Evolutionary conservation across 2,888 invertebrate genomes (phyloP), one percentile per base, ranked within the genome.

Genomic region (Drosophila paranaensis): DNA sequence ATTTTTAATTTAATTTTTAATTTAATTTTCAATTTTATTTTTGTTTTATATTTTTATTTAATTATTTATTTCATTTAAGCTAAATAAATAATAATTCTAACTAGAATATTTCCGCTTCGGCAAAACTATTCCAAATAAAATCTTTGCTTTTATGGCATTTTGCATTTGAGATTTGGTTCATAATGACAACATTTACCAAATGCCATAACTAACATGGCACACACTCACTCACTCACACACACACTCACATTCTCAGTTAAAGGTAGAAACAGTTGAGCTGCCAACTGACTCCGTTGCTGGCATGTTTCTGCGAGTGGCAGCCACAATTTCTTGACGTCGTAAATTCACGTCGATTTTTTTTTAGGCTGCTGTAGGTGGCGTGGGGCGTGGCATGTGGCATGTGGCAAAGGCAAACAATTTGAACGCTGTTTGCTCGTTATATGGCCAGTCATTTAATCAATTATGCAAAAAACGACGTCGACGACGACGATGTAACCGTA

Each of bases 371-470:
- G 37, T 33, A 6, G 4, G 33, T 33, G 33, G 33, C 10, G 33
- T 13, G 13, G 43, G 2, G 51, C 2, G 6, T 25, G 39, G 40
- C 56, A 39, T 27, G 56, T 57, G 51, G 42, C 45, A 56, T 46
- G 56, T n/a, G 37, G 63, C 63, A 71, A 16, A 25, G 58, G 77
- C 81, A 68, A 71, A 65, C 81, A 79, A 71, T 80, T 79, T 79
- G 77, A 79, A 58, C 77, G 81, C 67, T 67, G 66, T 69, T 66
- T 69, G 69, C 62, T 63, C 74, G 79, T 65, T 86, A 90, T 90
- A 90, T 89, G 81, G 85, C 82, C 90, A 82, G 83, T 81, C 90
- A 91, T 91, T 91, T 91, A 91, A 91, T 91, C 91, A 91, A 91
- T 91, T 91, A 91, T 91, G 90, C 90, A 90, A 88, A 85, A 89